Evolutionary conservation across 2,888 invertebrate genomes (phyloP).

Genomic region (Temnothorax ravouxi): DNA sequence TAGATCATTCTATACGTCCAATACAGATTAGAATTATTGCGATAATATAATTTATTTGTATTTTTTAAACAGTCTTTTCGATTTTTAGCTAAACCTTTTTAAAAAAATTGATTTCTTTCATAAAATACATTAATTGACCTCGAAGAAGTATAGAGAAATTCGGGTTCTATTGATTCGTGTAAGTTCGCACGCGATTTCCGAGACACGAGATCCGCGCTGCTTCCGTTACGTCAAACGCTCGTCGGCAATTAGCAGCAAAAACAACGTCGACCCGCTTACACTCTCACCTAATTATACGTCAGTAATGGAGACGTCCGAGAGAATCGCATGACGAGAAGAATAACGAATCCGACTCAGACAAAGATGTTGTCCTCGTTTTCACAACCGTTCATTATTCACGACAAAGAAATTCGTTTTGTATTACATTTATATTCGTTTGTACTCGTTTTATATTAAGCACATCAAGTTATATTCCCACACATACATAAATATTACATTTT

Average conservation of each 20-base stretch:
- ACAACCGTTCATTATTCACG: neutral
- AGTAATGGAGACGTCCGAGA: conserved; percentile 63
- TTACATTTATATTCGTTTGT: neutral
- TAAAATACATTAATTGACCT: neutral
- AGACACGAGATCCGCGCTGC: conserved; percentile 75
- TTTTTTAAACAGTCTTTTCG: neutral
- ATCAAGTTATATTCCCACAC: neutral
- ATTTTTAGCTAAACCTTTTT: neutral
- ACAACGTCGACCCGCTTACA: conserved; percentile 80
- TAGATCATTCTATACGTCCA: neutral
- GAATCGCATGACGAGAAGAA: conserved; percentile 33
- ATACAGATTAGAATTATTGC: neutral
- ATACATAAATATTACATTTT: neutral
- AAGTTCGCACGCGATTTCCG: conserved; percentile 66
- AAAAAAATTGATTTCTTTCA: neutral
- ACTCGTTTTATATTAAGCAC: neutral
- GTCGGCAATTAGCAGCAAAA: conserved; percentile 82
- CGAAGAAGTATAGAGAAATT: neutral
- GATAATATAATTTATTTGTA: neutral
- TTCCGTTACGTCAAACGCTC: conserved; percentile 82
- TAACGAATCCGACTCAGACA: neutral
- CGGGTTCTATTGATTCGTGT: neutral
- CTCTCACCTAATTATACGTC: conserved; percentile 68
- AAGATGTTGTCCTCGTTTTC: conserved; percentile 17
- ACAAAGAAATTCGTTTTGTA: neutral